Evolutionary conservation across 2,797 vertebrate species (phyloP).

Genomic region (Lagorchestes hirsutus): DNA sequence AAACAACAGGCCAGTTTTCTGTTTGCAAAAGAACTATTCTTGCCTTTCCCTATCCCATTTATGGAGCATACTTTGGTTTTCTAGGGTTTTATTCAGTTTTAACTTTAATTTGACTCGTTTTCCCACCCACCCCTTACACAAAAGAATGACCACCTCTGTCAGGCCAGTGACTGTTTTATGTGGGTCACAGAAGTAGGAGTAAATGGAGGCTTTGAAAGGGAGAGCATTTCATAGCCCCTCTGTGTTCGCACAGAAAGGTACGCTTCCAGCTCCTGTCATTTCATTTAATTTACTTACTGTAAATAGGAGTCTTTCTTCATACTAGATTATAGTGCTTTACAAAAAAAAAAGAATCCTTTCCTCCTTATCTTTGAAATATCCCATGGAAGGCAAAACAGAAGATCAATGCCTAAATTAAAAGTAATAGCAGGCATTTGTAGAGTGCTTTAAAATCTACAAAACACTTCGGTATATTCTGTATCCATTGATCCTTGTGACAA

Average conservation of each 20-base stretch:
- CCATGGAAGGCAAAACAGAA: background rate
- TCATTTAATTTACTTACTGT: conserved; percentile 41
- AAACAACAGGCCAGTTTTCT: background rate
- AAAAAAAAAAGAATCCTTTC: background rate
- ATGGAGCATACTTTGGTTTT: background rate
- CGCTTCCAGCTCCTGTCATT: background rate
- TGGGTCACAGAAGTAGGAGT: background rate
- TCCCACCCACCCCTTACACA: background rate
- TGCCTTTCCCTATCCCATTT: background rate
- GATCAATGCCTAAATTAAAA: background rate
- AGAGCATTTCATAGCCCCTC: background rate
- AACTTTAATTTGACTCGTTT: background rate
- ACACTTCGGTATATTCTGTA: background rate
- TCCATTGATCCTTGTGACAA: background rate
- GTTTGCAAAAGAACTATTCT: background rate
- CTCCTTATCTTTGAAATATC: background rate
- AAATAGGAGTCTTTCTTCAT: background rate
- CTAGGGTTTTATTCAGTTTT: background rate
- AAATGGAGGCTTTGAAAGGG: background rate
- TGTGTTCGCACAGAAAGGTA: background rate
- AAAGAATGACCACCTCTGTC: background rate
- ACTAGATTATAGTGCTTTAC: background rate
- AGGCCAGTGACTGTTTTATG: background rate
- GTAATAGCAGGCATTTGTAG: background rate
- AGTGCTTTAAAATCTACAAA: background rate